These are phyloP conservation scores for Nyctibius grandis DNA, from an alignment of 2,797 vertebrate genomes.

Conservation along the genomic window DNA sequence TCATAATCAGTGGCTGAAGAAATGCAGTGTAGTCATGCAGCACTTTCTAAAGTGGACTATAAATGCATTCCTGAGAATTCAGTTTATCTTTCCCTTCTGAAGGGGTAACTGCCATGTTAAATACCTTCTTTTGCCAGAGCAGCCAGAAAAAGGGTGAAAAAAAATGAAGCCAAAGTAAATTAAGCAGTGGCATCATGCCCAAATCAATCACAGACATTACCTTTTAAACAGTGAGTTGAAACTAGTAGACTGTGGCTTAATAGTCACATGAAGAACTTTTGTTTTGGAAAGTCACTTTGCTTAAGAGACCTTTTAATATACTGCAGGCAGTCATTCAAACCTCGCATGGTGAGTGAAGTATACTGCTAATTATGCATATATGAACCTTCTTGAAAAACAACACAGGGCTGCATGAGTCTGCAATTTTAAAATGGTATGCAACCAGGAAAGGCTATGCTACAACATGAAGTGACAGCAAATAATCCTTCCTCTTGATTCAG, in stretches of 20 bases:
- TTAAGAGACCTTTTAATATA: conserved; percentile 9
- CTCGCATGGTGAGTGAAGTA: not conserved
- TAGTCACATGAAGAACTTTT: conserved; percentile 29
- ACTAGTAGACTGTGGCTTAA: conserved; percentile 15
- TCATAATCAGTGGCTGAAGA: conserved; percentile 59
- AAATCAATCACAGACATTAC: conserved; percentile 61
- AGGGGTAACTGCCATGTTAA: conserved; percentile 49
- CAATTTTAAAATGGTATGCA: not conserved
- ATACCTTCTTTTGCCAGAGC: conserved; percentile 27
- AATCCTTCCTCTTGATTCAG: not conserved
- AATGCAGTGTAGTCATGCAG: conserved; percentile 46
- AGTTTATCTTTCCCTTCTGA: conserved; percentile 53
- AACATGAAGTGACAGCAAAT: not conserved
- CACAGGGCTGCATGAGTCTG: not conserved
- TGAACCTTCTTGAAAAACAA: not conserved
- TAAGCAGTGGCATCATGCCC: conserved; percentile 48
- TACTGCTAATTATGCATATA: not conserved
- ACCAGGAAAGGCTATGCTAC: not conserved
- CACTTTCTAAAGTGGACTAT: conserved; percentile 36
- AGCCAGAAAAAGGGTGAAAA: conserved; percentile 7
- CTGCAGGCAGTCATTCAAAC: not conserved
- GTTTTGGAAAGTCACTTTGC: conserved; percentile 23
- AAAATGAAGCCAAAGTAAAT: conserved; percentile 60
- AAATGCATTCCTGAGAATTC: conserved; percentile 44
- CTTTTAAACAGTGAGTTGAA: conserved; percentile 58